phyloP scores from a whole-genome alignment of 2,113 vertebrate species.

The Pampusana beccarii region DNA sequence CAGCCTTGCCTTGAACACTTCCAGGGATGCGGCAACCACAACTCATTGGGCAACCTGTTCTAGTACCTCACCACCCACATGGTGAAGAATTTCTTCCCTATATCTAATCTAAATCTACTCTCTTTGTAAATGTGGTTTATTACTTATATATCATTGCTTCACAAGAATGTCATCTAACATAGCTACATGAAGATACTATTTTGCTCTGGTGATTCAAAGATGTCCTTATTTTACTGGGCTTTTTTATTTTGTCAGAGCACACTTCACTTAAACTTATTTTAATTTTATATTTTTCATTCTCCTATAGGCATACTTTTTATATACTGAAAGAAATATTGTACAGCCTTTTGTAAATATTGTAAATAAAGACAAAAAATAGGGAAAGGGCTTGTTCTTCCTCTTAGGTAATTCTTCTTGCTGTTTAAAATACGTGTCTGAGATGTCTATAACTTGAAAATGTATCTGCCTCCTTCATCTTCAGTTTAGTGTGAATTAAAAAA shows the following conservation, averaged over 20 bases:
- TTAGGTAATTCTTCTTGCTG: background rate
- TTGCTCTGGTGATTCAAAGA: background rate
- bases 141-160: background rate
- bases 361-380: background rate
- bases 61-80: no score
- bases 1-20: no score
- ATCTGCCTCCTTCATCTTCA: background rate
- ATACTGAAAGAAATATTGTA: background rate
- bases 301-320: background rate
- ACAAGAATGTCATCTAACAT: background rate
- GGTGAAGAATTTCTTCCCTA: no score
- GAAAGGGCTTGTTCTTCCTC: background rate
- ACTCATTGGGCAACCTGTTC: no score
- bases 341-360: background rate
- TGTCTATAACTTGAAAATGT: background rate
- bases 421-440: background rate
- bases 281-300: background rate
- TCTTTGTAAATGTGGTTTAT: background rate
- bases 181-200: background rate
- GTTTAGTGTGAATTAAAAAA: background rate
- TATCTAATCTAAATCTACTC: no score
- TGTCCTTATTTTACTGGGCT: background rate
- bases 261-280: background rate
- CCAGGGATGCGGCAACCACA: no score
- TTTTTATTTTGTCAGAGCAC: background rate